Base-by-base conservation (phyloP, 2,113 vertebrate species). In the Rutilus rutilus region DNA sequence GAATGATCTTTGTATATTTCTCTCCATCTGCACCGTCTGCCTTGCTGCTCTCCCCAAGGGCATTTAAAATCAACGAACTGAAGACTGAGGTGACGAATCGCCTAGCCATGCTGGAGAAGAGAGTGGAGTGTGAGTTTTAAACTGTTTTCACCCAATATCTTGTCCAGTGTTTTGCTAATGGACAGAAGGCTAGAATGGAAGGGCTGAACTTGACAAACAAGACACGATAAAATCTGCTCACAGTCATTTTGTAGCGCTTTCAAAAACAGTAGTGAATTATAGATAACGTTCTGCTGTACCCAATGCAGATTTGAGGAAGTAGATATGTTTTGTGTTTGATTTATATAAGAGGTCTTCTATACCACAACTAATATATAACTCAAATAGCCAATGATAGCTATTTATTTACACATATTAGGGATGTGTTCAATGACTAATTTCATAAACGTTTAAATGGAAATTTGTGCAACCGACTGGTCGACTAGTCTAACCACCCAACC, bases 51-150 rank as follows among this genome's bases (percentile, higher is more conserved):
- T 23, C 79, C 87, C 85, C 50, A 87, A 98, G 97, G 88, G 95
- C 96, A 0, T 98, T 98, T 91, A 97, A 97, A 92, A 97, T 98
- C 92, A 97, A 95, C 82, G 97, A 98, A 75, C 93, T 97, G 93
- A 97, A 97, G 93, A 94, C 95, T 0, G 97, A 98, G 89, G 95
- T 98, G 88, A 94, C 95, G 2, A 96, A 96, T 90, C 95, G 96
- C 84, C 91, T 98, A 89, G 95, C 96, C 83, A 96, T 97, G 95
- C 93, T 98, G 91, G 97, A 98, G 92, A 98, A 97, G 81, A 95
- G 97, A 50, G 96, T 98, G 1, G 97, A 98, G 90, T 15, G 97
- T 98, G 92, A 97, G 97, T 96, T 36, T 80, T 71, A 25, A 39
- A 21, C 39, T 60, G 47, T 60, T 64, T 85, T 71, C 25, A 59